Evolutionary conservation across 2,888 invertebrate species (phyloP).

Genomic region (Thereva nobilitata): DNA sequence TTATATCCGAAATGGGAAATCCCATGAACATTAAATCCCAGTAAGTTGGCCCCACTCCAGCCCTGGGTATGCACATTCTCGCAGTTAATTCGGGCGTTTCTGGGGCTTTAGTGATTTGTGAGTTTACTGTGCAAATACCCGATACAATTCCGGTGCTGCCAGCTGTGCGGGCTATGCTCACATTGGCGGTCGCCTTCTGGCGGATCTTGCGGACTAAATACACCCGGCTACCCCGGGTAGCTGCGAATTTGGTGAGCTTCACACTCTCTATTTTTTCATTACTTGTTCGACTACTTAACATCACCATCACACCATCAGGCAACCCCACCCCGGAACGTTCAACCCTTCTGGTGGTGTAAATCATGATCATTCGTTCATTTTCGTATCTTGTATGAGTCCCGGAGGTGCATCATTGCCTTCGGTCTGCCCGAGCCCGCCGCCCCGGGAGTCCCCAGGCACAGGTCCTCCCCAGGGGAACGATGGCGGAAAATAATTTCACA

Average conservation of each 20-base stretch:
- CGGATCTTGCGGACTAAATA: background rate
- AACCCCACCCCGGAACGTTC: constrained; percentile 4
- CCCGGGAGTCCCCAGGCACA: background rate
- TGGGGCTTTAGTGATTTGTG: constrained; percentile 25
- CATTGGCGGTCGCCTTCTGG: background rate
- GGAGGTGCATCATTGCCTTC: constrained; percentile 17
- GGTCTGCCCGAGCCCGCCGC: constrained; percentile 10
- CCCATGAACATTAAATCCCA: no score
- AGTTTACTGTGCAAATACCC: constrained; percentile 27
- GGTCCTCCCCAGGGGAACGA: constrained; percentile 8
- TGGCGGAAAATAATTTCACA: constrained; percentile 34
- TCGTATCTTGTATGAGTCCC: constrained; percentile 23
- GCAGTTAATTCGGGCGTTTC: constrained; percentile 24
- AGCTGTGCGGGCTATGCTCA: constrained; percentile 4
- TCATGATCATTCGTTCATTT: constrained; percentile 32
- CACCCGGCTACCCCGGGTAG: constrained; percentile 1
- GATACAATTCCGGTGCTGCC: constrained; percentile 7
- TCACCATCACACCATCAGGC: constrained; percentile 1
- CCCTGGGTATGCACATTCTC: background rate
- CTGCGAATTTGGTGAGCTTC: constrained; percentile 6
- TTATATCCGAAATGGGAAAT: no score
- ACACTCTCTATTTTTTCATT: constrained; percentile 7
- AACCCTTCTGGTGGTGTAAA: constrained; percentile 27
- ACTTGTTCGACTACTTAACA: constrained; percentile 14
- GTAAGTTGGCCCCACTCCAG: no score